Evolutionary conservation across 64 coral and sea anemone species (phyloP).

Genomic region (Actinia equina): DNA sequence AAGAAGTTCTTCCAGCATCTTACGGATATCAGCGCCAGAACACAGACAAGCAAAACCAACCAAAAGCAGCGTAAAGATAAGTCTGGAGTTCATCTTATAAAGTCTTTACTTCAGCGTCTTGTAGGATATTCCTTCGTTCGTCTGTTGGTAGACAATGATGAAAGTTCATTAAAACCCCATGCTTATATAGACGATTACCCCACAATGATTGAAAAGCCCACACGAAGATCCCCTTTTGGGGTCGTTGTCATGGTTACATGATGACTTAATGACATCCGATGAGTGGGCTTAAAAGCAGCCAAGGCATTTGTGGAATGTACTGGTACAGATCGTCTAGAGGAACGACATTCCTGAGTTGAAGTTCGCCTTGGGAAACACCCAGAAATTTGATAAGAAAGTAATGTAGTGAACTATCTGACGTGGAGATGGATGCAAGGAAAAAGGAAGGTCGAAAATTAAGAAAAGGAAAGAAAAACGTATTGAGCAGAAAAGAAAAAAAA

Average conservation of each 20-base stretch:
- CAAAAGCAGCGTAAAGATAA: background rate
- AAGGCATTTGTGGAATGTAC: background rate
- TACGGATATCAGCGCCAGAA: constrained; percentile 7
- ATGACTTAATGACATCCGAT: background rate
- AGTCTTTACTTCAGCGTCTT: background rate
- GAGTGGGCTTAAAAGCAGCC: background rate
- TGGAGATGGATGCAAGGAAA: background rate
- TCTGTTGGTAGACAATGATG: background rate
- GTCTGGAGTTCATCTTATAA: background rate
- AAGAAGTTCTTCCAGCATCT: background rate
- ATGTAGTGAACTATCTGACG: background rate
- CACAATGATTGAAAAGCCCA: background rate
- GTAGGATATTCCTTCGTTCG: background rate
- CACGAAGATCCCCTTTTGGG: background rate
- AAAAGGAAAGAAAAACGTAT: too few species aligned
- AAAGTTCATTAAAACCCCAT: background rate
- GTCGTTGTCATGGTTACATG: background rate
- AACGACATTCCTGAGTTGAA: too few species aligned
- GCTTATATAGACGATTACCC: background rate
- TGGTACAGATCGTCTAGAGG: background rate
- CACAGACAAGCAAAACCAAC: background rate
- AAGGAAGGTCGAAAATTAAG: background rate
- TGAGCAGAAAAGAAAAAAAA: too few species aligned
- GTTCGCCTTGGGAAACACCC: background rate
- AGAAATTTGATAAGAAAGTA: background rate